These are phyloP conservation scores for Adelphocoris suturalis DNA, from an alignment of 2,888 invertebrate species.

Conservation along the genomic window DNA sequence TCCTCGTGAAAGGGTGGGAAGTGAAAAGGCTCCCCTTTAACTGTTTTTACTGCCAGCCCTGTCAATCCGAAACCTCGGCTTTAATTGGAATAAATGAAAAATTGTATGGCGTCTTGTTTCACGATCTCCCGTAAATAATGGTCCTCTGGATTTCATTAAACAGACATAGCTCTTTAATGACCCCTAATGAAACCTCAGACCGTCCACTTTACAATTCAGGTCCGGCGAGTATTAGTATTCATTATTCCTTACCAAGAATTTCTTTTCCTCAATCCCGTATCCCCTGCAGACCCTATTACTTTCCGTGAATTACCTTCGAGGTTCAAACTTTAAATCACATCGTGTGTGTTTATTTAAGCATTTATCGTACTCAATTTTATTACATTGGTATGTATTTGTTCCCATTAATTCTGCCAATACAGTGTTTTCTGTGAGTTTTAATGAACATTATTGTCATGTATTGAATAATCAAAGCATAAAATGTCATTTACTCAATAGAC, in stretches of 20 bases:
- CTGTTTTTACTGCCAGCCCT: conserved; percentile 69
- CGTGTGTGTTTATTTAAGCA: no score
- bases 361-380: background rate
- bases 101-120: conserved; percentile 63
- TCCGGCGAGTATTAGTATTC: conserved; percentile 55
- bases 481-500: no score
- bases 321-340: background rate
- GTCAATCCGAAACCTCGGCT: conserved; percentile 53
- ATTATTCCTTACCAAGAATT: conserved; percentile 50
- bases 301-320: background rate
- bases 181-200: conserved; percentile 48
- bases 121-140: conserved; percentile 66
- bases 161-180: conserved; percentile 66
- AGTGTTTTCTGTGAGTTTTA: no score
- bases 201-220: conserved; percentile 50
- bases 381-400: no score
- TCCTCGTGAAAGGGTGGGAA: no score
- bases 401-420: no score
- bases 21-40: background rate
- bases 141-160: conserved; percentile 67
- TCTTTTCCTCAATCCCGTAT: conserved; percentile 25
- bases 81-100: conserved; percentile 71
- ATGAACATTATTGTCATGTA: no score
- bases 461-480: no score
- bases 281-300: background rate